These are phyloP conservation scores for Phocides pigmalion DNA, from an alignment of 1,140 invertebrate genomes.

Conservation along the genomic window DNA sequence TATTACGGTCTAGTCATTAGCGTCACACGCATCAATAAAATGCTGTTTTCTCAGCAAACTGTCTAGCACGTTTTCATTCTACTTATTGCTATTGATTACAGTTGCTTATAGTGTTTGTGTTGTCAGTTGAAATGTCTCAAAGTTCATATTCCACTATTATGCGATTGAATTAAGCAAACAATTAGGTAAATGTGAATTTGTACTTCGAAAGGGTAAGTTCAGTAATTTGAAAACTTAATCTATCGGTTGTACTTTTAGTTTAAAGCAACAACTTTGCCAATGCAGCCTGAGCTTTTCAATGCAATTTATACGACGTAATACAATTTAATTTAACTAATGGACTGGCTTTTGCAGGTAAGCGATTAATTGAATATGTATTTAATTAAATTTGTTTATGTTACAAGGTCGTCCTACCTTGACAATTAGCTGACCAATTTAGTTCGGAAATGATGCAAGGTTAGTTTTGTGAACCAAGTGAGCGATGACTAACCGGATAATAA, in stretches of 20 bases:
- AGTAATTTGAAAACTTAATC: constrained; percentile 11
- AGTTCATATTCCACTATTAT: neutral
- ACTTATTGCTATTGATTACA: constrained; percentile 9
- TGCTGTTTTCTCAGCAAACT: constrained; percentile 30
- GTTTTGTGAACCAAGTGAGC: neutral
- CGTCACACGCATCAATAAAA: constrained; percentile 35
- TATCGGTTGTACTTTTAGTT: neutral
- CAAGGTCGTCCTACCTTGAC: neutral
- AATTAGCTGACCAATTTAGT: neutral
- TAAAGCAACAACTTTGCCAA: neutral
- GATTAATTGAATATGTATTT: neutral
- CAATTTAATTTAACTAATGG: neutral
- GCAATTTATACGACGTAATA: neutral
- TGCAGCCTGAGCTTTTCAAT: neutral
- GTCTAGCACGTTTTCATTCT: constrained; percentile 1
- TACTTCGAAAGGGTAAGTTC: neutral
- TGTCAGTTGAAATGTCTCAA: neutral
- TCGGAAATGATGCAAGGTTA: neutral
- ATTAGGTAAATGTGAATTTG: neutral
- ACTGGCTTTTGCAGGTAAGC: neutral
- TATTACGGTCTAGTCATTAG: constrained; percentile 32
- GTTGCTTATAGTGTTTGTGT: neutral
- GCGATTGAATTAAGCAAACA: neutral
- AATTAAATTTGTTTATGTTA: neutral
- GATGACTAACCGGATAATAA: constrained; percentile 2